Percentiles rank a stretch among this genome's conserved stretches.
Evolutionary conservation across 2,888 invertebrate species (phyloP).

Genomic region (Mamestra brassicae): DNA sequence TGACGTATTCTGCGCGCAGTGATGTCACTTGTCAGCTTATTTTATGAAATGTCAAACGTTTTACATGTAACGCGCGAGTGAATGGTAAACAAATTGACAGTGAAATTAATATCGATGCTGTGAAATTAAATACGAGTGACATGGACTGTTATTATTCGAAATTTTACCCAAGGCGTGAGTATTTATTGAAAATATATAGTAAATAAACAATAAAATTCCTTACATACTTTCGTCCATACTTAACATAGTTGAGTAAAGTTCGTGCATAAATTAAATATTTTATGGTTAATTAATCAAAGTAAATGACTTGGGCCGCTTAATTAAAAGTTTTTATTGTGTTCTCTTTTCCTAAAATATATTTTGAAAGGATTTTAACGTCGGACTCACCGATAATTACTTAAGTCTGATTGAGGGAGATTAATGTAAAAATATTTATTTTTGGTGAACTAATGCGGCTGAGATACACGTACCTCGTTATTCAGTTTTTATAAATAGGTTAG

Average conservation of each 20-base stretch:
- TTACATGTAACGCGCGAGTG: conserved; percentile 88
- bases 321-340: conserved; percentile 32
- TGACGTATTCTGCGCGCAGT: conserved; percentile 90
- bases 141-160: conserved; percentile 91
- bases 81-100: conserved; percentile 89
- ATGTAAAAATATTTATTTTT: not conserved
- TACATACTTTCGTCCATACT: conserved; percentile 82
- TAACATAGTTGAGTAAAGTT: conserved; percentile 70
- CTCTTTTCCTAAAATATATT: conserved; percentile 4
- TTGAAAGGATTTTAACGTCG: conserved; percentile 4
- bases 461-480: not conserved
- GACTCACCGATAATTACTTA: conserved; percentile 9
- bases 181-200: conserved; percentile 80
- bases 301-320: conserved; percentile 10
- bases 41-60: conserved; percentile 90
- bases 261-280: conserved; percentile 58
- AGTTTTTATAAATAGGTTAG: conserved; percentile 1
- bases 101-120: conserved; percentile 86
- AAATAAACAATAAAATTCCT: conserved; percentile 88
- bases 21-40: conserved; percentile 90
- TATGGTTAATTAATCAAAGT: conserved; percentile 39
- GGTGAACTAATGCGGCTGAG: not conserved
- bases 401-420: conserved; percentile 5
- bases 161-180: conserved; percentile 91
- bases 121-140: conserved; percentile 83